Base-by-base conservation (phyloP, 2,888 invertebrate genomes). In the Thereva nobilitata region DNA sequence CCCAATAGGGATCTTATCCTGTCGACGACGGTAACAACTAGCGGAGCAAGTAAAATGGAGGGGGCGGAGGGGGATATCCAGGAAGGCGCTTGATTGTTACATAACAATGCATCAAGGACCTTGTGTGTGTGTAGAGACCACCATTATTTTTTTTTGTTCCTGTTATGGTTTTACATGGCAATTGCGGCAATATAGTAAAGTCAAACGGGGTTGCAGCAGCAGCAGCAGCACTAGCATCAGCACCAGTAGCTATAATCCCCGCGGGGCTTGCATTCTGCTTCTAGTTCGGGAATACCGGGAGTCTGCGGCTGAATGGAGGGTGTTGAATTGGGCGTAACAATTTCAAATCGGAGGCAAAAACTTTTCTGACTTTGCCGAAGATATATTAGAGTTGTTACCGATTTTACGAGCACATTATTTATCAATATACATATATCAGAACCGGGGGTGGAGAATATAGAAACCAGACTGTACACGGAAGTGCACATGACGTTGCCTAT, bases 261-360 rank as follows among this genome's bases (percentile, higher is more conserved):
- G 2, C 23, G 23, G 23, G 23, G 23, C 23, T 23, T 23, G 23
- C 23, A 23, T 23, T 23, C 23, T 23, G 23, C 23, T 23, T 23
- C 23, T 23, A 23, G 23, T 23, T 23, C 23, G 23, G 23, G 23
- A 23, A 23, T 23, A 23, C 23, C 23, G 23, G 23, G 23, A 23
- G 23, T 23, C 23, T 23, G 23, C 23, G 23, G 23, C 23, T 23
- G 23, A 8, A 44, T 34, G 44, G 23, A 41, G 35, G 10, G 56
- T 56, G 56, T 56, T 56, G 56, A 56, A 56, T 56, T 56, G 42
- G 56, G 56, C 56, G 56, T 56, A 56, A 56, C 56, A 56, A 56
- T 56, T 56, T 56, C 56, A 34, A 56, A 56, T 12, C 44, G 34
- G 56, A 44, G 44, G 34, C 42, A 44, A 44, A 41, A 56, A 56